These are phyloP conservation scores for Rhodeus uyekii DNA, from an alignment of 2,797 vertebrate genomes.

Conservation along the genomic window DNA sequence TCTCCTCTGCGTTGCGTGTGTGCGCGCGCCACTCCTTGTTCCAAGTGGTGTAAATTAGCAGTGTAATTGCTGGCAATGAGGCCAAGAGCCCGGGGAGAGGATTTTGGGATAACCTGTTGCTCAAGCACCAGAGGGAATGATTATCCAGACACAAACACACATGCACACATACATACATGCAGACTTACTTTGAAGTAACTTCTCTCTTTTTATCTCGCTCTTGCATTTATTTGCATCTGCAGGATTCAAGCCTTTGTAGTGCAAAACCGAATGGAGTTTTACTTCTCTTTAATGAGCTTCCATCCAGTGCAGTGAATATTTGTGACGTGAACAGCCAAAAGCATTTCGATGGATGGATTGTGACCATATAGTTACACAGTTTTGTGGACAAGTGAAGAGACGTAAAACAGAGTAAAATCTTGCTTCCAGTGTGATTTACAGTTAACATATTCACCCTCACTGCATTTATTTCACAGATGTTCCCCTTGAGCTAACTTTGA, in stretches of 20 bases:
- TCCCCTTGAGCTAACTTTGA: constrained; percentile 19
- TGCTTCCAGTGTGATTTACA: not conserved
- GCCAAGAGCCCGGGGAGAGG: constrained; percentile 41
- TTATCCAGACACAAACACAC: constrained; percentile 46
- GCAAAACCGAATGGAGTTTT: constrained; percentile 66
- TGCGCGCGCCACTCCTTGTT: constrained; percentile 7
- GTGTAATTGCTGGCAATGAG: constrained; percentile 53
- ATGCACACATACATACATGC: constrained; percentile 19
- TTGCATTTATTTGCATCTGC: constrained; percentile 68
- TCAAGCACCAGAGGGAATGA: constrained; percentile 61
- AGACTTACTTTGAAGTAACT: constrained; percentile 65
- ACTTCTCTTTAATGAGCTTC: constrained; percentile 69
- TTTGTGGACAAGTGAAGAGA: not conserved
- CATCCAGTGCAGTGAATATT: constrained; percentile 49
- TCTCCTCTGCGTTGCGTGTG: not conserved
- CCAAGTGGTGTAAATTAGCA: constrained; percentile 60
- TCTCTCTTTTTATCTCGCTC: constrained; percentile 47
- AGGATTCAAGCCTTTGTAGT: constrained; percentile 72
- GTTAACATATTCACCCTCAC: not conserved
- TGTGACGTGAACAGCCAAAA: constrained; percentile 47
- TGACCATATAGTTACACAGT: not conserved
- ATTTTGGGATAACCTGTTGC: constrained; percentile 61
- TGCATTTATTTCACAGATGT: not conserved
- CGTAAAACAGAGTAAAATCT: not conserved
- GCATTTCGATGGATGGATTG: constrained; percentile 9